These are phyloP conservation scores for Callyntrura sp. DNA, from an alignment of 2,888 invertebrate species.

Conservation along the genomic window DNA sequence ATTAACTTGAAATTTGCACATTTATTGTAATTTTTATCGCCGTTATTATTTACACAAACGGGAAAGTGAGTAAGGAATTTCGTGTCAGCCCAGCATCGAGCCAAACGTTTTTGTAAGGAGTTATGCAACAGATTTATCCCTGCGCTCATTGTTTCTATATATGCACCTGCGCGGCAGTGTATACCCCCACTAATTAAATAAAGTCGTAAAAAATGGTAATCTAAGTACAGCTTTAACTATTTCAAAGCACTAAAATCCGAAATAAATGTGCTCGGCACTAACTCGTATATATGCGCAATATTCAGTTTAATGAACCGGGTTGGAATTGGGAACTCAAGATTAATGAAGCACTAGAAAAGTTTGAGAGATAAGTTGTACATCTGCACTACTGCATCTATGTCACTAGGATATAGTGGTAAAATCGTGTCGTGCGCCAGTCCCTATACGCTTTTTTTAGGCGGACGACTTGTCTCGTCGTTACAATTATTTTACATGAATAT, in stretches of 20 bases:
- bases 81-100: not conserved
- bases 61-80: not conserved
- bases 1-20: not conserved
- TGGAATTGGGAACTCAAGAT: too few species aligned
- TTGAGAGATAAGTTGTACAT: not conserved
- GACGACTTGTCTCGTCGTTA: too few species aligned
- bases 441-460: not conserved
- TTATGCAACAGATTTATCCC: not conserved
- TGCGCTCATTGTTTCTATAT: not conserved
- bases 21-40: not conserved
- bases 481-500: not conserved
- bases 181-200: too few species aligned
- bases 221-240: not conserved
- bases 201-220: not conserved
- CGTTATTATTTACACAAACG: not conserved
- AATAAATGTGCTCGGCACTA: not conserved
- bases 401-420: constrained; percentile 19
- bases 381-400: constrained; percentile 16
- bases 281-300: not conserved
- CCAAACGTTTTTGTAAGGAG: not conserved
- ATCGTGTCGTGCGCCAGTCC: not conserved
- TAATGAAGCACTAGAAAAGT: too few species aligned
- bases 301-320: not conserved
- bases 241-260: not conserved
- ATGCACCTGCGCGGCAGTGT: too few species aligned